These are phyloP conservation scores for Ennomos fuscantarius DNA, from an alignment of 2,888 invertebrate genomes.

Conservation along the genomic window DNA sequence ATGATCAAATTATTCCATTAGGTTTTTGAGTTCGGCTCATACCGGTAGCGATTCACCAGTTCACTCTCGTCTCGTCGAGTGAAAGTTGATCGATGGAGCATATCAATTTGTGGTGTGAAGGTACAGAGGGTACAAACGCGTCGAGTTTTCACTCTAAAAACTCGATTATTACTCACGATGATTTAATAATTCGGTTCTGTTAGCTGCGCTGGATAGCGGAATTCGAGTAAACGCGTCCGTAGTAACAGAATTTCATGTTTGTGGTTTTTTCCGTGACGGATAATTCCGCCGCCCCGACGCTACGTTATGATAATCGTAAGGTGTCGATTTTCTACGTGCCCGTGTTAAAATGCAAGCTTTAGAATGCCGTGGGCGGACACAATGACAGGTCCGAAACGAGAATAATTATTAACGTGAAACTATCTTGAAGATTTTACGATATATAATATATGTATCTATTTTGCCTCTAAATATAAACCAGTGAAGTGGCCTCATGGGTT, in stretches of 20 bases:
- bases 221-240: constrained; percentile 14
- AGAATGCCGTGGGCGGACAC: constrained; percentile 47
- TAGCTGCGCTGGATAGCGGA: constrained; percentile 11
- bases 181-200: constrained; percentile 12
- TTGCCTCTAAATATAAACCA: constrained; percentile 41
- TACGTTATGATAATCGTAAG: constrained; percentile 30
- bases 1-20: constrained; percentile 48
- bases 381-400: constrained; percentile 45
- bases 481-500: constrained; percentile 30
- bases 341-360: constrained; percentile 37
- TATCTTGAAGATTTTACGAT: constrained; percentile 44
- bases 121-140: constrained; percentile 27
- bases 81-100: constrained; percentile 66
- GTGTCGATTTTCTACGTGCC: constrained; percentile 31
- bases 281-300: constrained; percentile 27
- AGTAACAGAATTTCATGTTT: constrained; percentile 34
- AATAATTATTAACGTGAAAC: constrained; percentile 45
- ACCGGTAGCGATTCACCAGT: constrained; percentile 55
- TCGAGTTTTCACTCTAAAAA: constrained; percentile 32
- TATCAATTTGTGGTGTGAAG: constrained; percentile 41
- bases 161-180: constrained; percentile 17
- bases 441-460: constrained; percentile 47
- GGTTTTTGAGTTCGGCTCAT: constrained; percentile 54
- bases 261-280: constrained; percentile 41
- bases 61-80: constrained; percentile 47